Evolutionary conservation across 1,140 invertebrate species (phyloP).

Genomic region (Bradynema listronoti): DNA sequence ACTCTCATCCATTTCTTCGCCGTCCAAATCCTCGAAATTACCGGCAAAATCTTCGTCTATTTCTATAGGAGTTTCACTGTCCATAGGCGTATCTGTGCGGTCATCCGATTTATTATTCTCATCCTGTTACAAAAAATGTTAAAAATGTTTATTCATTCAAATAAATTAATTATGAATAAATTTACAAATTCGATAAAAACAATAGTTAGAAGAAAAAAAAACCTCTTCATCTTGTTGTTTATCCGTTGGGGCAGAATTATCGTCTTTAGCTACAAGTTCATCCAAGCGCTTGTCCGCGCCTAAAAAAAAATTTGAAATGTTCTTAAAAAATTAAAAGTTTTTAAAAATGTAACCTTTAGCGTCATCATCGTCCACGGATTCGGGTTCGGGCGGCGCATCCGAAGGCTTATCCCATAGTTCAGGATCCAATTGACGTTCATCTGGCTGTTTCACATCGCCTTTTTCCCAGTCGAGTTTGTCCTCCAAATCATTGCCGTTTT

Average conservation of each 20-base stretch:
- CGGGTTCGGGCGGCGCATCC: too few species aligned
- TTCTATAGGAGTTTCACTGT: constrained; percentile 59
- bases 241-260: too few species aligned
- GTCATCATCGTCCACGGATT: too few species aligned
- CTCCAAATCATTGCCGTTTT: constrained; percentile 48
- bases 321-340: too few species aligned
- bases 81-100: constrained; percentile 77
- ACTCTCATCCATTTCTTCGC: constrained; percentile 51
- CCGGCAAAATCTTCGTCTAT: constrained; percentile 56
- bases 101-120: constrained; percentile 17
- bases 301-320: too few species aligned
- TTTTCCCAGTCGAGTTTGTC: constrained; percentile 58
- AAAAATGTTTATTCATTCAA: constrained; percentile 7
- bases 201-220: constrained; percentile 2
- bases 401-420: constrained; percentile 52
- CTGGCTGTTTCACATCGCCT: constrained; percentile 58
- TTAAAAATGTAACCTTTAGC: too few species aligned
- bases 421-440: constrained; percentile 54
- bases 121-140: too few species aligned
- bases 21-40: constrained; percentile 51
- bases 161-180: too few species aligned
- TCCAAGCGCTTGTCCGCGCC: too few species aligned
- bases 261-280: too few species aligned
- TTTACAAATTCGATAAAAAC: too few species aligned
- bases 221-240: too few species aligned